Evolutionary conservation across 2,797 vertebrate species (phyloP).

Genomic region (Gastrophryne carolinensis): DNA sequence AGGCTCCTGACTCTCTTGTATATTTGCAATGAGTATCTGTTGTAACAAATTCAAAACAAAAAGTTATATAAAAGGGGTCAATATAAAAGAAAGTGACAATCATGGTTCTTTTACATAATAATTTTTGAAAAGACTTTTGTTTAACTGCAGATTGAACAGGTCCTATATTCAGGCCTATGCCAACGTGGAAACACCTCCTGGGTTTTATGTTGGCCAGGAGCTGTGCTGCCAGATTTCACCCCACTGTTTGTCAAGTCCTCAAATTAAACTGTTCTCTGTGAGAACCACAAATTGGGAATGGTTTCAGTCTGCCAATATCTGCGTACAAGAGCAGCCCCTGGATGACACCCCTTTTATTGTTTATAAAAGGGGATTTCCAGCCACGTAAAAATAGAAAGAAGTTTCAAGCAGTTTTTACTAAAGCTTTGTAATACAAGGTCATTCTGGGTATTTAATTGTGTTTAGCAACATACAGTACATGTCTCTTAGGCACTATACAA

Average conservation of each 20-base stretch:
- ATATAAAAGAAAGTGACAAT: not conserved
- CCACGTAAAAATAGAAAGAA: no score
- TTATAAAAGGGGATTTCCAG: not conserved
- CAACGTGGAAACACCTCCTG: no score
- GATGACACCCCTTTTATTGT: not conserved
- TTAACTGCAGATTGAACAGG: no score
- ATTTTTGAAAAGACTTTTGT: not conserved
- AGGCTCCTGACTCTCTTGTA: conserved; percentile 16
- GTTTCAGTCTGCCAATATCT: not conserved
- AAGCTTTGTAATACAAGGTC: no score
- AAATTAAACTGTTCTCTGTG: no score
- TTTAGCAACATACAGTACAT: no score
- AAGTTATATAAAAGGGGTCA: not conserved
- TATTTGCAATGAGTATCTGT: conserved; percentile 32
- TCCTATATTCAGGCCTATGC: not conserved
- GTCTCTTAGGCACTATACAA: no score
- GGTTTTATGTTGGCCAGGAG: not conserved
- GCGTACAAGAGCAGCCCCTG: not conserved
- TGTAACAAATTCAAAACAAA: no score
- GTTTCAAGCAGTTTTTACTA: no score
- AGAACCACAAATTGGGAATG: no score
- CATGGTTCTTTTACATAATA: not conserved
- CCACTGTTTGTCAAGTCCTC: no score
- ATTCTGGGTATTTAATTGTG: no score
- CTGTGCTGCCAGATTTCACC: not conserved